These are phyloP conservation scores for Crocidura indochinensis DNA, from an alignment of 2,797 vertebrate species.

Conservation along the genomic window DNA sequence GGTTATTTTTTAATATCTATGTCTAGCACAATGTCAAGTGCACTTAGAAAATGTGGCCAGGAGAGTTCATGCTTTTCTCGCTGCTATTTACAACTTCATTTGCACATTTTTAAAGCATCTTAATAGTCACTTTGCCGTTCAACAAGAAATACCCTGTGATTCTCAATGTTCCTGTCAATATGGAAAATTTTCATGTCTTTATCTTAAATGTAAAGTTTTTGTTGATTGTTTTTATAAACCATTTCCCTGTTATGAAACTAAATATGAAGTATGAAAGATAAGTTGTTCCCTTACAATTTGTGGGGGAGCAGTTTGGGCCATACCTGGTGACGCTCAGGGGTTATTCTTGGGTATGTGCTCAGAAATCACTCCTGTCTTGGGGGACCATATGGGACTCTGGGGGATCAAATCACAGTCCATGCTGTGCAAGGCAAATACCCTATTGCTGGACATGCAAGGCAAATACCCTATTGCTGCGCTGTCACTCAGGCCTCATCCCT, in stretches of 20 bases:
- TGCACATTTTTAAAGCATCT: conserved; percentile 52
- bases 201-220: neutral
- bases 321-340: no score
- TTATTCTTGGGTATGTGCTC: no score
- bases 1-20: conserved; percentile 76
- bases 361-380: no score
- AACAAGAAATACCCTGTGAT: conserved; percentile 34
- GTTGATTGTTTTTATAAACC: neutral
- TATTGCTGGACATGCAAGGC: no score
- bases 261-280: conserved; percentile 13
- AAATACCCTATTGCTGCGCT: no score
- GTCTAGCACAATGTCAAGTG: conserved; percentile 66
- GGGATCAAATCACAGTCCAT: no score
- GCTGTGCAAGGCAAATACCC: no score
- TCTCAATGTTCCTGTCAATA: conserved; percentile 29
- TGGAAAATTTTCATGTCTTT: conserved; percentile 50
- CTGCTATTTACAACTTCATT: conserved; percentile 64
- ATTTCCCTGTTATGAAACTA: conserved; percentile 42
- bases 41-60: conserved; percentile 46
- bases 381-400: no score
- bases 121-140: conserved; percentile 28
- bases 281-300: conserved; percentile 21
- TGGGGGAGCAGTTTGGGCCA: no score
- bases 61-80: conserved; percentile 38
- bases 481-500: neutral